A percentile compares a stretch with the other conserved stretches of the same genome.
These are phyloP conservation scores for Andricus grossulariae DNA, from an alignment of 1,140 invertebrate genomes.

Conservation along the genomic window DNA sequence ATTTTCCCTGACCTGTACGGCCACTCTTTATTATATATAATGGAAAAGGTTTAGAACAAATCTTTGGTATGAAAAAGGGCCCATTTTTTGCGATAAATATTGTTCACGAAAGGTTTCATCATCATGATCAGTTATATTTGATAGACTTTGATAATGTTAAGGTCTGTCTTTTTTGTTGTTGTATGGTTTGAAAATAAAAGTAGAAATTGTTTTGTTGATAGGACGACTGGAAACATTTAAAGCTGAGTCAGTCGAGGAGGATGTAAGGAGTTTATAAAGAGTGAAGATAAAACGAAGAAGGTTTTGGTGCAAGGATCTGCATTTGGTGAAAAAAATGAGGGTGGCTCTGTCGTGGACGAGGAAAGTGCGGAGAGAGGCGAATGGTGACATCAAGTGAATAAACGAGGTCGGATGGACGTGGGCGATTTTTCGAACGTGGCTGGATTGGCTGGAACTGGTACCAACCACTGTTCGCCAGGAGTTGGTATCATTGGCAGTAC, in stretches of 20 bases:
- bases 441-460: constrained; percentile 66
- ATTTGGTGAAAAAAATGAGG: constrained; percentile 45
- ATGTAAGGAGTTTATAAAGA: not conserved
- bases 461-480: constrained; percentile 67
- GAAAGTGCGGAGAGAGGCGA: constrained; percentile 50
- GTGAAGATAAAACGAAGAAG: constrained; percentile 14
- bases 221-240: not conserved
- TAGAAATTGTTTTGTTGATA: not conserved
- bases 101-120: too few relatives aligned
- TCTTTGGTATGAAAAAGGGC: too few relatives aligned
- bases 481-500: constrained; percentile 63
- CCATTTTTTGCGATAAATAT: too few relatives aligned
- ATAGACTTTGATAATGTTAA: too few relatives aligned
- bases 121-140: too few relatives aligned
- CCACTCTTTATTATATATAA: too few relatives aligned
- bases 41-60: too few relatives aligned
- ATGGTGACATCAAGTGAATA: constrained; percentile 59
- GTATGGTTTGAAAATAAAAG: not conserved
- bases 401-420: constrained; percentile 70
- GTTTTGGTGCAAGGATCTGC: constrained; percentile 47
- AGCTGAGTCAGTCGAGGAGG: not conserved
- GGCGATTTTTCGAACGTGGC: constrained; percentile 63
- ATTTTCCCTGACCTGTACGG: too few relatives aligned
- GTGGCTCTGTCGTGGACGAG: constrained; percentile 45
- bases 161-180: not conserved